Base-by-base conservation (phyloP, 2,797 vertebrate genomes). In the Crenuchus spilurus region DNA sequence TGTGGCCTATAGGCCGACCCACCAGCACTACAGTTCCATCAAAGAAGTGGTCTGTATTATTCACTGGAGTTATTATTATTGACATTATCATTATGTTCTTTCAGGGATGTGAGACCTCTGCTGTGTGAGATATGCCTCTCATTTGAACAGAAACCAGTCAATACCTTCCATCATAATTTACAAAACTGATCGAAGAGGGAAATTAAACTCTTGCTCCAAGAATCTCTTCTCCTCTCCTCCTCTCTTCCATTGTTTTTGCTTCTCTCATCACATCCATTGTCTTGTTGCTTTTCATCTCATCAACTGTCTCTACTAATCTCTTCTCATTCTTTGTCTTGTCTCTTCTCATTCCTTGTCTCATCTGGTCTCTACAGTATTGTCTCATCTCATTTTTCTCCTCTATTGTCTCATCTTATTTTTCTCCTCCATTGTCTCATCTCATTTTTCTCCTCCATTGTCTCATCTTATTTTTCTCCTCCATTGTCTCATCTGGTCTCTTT, bases 31-130 rank as follows among this genome's bases (percentile, higher is more conserved):
- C 62, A 71, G 30, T 75, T 69, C 74, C 77, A 80, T 82, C 76
- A 63, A 41, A 69, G 74, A 66, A 60, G 66, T 26, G 42, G 62
- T 49, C 78, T 76, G 64, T 70, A 88, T 84, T 74, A 74, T 87
- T 83, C 79, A 83, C 82, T 75, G 84, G 79, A 81, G 70, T 87
- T 83, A 83, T 77, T 79, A 73, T 84, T 88, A 83, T 88, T 76
- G 81, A 71, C 79, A 71, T 80, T 65, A 66, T 71, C 78, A 72
- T 85, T 67, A 78, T 83, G 69, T 79, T 48, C 0, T 75, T 77
- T 58, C 74, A 64, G 14, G 67, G 65, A 60, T 58, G 55, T 70
- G 63, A 75, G 74, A 73, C 26, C 46, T 46, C 14, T 1, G 64
- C 24, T 57, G 66, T 68, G 48, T 76, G 73, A 76, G 44, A 64